Percentiles rank a stretch among this genome's conserved stretches.
Conservation (phyloP, 1,140 invertebrate genomes). For the honey bee (Apis mellifera) region Amel_HAv3.1 CM009940.2:9295001-9295500, state of each 20-base stretch:
- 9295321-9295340: too few relatives aligned
- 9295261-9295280: conserved; percentile 22
- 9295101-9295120: neutral
- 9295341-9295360: too few relatives aligned
- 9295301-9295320: conserved; percentile 21
- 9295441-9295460: neutral
- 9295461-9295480: neutral
- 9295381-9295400: too few relatives aligned
- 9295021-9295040: too few relatives aligned
- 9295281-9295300: conserved; percentile 34
- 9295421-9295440: too few relatives aligned
- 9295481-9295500: conserved; percentile 39
- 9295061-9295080: conserved; percentile 23
- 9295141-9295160: conserved; percentile 55
- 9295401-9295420: too few relatives aligned
- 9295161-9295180: conserved; percentile 57
- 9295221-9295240: conserved; percentile 59
- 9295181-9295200: conserved; percentile 52
- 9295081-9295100: neutral
- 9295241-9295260: neutral
- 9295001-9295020: too few relatives aligned
- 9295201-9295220: conserved; percentile 40
- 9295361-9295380: too few relatives aligned
- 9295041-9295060: too few relatives aligned
- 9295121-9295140: conserved; percentile 43